Conservation (phyloP, 1,140 invertebrate genomes). For the Condylostylus longicornis region DNA sequence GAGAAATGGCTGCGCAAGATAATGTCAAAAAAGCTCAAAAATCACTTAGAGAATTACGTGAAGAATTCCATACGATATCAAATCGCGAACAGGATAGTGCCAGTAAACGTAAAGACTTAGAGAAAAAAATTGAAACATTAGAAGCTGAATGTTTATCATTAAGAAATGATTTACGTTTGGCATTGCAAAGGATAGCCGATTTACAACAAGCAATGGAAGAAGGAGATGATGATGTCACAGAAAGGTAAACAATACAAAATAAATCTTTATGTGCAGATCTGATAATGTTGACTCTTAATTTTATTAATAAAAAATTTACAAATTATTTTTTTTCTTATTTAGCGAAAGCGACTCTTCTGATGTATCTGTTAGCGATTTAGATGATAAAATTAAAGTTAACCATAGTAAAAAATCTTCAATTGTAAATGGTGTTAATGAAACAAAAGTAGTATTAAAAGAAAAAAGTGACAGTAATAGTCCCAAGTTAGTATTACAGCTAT, state of each 20-base stretch:
- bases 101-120: conserved; percentile 50
- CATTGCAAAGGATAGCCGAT: conserved; percentile 69
- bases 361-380: conserved; percentile 25
- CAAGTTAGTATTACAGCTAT: conserved; percentile 15
- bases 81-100: conserved; percentile 55
- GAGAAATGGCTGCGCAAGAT: conserved; percentile 64
- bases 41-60: conserved; percentile 50
- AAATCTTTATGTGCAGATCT: background rate
- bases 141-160: conserved; percentile 47
- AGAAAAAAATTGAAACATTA: conserved; percentile 49
- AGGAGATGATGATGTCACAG: conserved; percentile 50
- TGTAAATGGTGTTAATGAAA: conserved; percentile 5
- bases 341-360: conserved; percentile 27
- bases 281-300: background rate
- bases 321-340: conserved; percentile 9
- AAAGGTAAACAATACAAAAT: conserved; percentile 34
- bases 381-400: conserved; percentile 24
- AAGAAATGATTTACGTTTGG: conserved; percentile 58
- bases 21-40: conserved; percentile 55
- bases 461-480: conserved; percentile 31
- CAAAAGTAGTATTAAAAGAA: conserved; percentile 23
- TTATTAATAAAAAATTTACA: background rate
- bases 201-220: conserved; percentile 74
- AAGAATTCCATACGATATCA: conserved; percentile 48
- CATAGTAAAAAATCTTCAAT: conserved; percentile 21